A percentile compares a stretch with the other conserved stretches of the same genome.
Conservation (phyloP, 2,797 vertebrate species). For the Typhlichthys eigenmanni region DNA sequence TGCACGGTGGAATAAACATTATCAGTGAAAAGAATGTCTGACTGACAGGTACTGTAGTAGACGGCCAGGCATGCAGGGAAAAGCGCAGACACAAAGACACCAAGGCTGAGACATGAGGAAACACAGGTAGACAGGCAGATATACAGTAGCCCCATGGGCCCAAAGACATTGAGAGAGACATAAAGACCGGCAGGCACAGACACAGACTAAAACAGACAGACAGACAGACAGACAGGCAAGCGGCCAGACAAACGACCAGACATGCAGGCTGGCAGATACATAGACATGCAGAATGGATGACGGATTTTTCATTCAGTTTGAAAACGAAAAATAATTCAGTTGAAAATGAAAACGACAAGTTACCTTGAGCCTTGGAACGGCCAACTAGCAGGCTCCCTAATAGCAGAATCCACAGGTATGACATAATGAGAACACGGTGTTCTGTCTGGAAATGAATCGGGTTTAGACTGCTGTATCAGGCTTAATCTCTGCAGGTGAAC, state of each 20-base stretch:
- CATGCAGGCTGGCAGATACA: background rate
- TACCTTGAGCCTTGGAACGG: constrained; percentile 71
- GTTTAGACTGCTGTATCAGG: constrained; percentile 21
- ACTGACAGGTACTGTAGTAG: constrained; percentile 9
- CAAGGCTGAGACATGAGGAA: constrained; percentile 11
- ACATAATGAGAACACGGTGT: constrained; percentile 75
- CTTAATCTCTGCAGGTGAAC: constrained; percentile 42
- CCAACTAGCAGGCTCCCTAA: constrained; percentile 72
- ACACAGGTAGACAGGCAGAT: background rate
- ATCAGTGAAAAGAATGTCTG: constrained; percentile 26
- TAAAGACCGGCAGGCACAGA: constrained; percentile 8
- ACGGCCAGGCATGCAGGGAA: background rate
- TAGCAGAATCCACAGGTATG: constrained; percentile 80
- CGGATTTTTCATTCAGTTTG: background rate
- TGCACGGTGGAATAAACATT: constrained; percentile 19
- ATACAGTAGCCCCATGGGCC: background rate
- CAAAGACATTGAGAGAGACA: constrained; percentile 17
- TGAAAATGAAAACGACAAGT: constrained; percentile 31
- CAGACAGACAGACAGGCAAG: constrained; percentile 9
- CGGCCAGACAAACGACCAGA: constrained; percentile 18
- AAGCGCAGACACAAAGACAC: constrained; percentile 3
- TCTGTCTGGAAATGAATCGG: constrained; percentile 48
- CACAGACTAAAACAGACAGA: constrained; percentile 17
- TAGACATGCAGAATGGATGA: constrained; percentile 1
- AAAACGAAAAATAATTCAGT: background rate